A percentile compares a stretch with the other conserved stretches of the same genome.
phyloP scores from a whole-genome alignment of 2,797 vertebrate species.

The Aratinga solstitialis region DNA sequence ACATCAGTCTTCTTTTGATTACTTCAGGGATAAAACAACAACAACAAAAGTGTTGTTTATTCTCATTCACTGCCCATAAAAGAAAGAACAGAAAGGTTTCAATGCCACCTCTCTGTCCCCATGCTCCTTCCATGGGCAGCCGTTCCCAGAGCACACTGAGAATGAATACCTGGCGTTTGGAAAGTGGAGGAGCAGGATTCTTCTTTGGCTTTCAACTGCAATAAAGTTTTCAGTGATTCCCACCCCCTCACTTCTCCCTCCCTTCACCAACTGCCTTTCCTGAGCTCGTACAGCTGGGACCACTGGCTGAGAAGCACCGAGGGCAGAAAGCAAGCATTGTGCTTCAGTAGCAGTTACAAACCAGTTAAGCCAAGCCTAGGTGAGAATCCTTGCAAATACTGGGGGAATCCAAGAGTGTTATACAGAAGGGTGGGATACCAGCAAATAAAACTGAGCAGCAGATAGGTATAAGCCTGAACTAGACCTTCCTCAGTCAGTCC shows the following conservation, averaged over 20 bases:
- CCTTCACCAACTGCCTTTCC: background rate
- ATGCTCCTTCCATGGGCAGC: background rate
- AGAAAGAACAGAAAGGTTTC: background rate
- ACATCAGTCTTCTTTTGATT: background rate
- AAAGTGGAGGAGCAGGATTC: conserved; percentile 47
- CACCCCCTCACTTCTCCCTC: background rate
- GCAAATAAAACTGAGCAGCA: background rate
- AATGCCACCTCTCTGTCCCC: background rate
- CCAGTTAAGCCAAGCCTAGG: accelerated
- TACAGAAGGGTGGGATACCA: background rate
- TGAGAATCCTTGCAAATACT: background rate
- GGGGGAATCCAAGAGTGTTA: background rate
- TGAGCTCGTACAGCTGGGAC: background rate
- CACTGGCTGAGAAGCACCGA: background rate
- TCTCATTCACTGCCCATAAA: background rate
- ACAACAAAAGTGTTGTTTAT: background rate
- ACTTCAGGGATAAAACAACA: background rate
- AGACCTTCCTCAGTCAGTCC: background rate
- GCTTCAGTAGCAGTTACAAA: background rate
- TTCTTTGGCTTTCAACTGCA: background rate
- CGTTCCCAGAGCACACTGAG: background rate
- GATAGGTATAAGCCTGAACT: background rate
- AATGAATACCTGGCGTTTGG: background rate
- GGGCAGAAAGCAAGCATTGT: accelerated
- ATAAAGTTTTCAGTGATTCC: conserved; percentile 25